Evolutionary conservation across 2,797 vertebrate species (phyloP).

Genomic region (Cossypha dichroa): DNA sequence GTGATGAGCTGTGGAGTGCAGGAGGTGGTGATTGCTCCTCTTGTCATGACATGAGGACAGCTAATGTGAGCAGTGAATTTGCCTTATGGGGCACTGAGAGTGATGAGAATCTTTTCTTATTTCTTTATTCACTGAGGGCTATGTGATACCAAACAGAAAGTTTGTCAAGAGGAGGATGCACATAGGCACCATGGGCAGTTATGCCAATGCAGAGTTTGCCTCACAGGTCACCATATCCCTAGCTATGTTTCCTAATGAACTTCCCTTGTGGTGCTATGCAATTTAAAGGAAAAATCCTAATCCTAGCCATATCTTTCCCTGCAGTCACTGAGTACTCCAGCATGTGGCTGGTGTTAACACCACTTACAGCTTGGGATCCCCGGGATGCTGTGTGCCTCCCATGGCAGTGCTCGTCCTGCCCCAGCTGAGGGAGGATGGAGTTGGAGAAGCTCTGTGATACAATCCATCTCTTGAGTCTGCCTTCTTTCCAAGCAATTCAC

Average conservation of each 20-base stretch:
- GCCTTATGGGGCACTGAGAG: rapidly evolving
- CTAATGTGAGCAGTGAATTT: neutral
- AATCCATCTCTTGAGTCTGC: neutral
- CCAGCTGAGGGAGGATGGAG: neutral
- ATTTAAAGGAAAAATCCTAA: neutral
- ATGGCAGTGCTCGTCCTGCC: neutral
- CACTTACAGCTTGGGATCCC: rapidly evolving
- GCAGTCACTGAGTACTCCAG: neutral
- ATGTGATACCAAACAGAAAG: neutral
- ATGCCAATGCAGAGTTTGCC: neutral
- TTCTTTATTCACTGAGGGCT: neutral
- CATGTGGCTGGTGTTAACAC: neutral
- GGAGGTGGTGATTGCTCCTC: neutral
- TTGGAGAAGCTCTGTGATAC: rapidly evolving
- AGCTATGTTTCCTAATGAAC: neutral
- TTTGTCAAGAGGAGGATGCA: neutral
- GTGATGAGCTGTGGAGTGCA: neutral
- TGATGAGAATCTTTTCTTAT: neutral
- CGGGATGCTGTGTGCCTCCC: neutral
- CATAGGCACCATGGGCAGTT: neutral
- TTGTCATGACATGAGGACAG: neutral
- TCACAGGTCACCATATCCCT: neutral
- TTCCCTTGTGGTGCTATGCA: neutral
- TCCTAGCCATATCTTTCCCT: neutral
- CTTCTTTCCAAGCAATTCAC: neutral